A percentile compares a stretch with the other conserved stretches of the same genome.
These are phyloP conservation scores for Eolophus roseicapilla DNA, from an alignment of 2,113 vertebrate genomes.

Conservation along the genomic window DNA sequence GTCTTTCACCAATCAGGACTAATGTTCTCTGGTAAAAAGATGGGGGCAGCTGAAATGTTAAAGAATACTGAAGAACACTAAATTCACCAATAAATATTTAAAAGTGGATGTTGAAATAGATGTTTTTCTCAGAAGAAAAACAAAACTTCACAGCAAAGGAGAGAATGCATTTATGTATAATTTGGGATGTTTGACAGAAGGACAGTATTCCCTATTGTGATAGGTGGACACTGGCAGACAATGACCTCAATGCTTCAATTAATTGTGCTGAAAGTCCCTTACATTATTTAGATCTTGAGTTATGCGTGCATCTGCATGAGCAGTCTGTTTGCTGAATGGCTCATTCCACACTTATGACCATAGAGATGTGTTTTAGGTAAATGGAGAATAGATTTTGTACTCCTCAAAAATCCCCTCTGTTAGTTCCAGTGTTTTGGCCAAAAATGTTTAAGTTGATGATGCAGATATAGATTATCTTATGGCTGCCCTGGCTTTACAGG, in stretches of 20 bases:
- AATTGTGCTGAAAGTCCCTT: neutral
- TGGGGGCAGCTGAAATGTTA: neutral
- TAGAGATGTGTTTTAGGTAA: neutral
- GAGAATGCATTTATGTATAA: neutral
- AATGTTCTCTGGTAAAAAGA: neutral
- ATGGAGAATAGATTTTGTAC: neutral
- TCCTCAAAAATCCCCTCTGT: neutral
- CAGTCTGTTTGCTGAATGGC: neutral
- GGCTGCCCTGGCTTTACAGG: neutral
- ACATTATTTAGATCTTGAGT: neutral
- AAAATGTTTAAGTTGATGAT: neutral
- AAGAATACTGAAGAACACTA: neutral
- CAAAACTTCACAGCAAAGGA: neutral
- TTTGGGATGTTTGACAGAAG: neutral
- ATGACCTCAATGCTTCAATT: neutral
- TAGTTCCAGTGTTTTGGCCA: neutral
- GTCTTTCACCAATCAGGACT: neutral
- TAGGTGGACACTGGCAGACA: neutral
- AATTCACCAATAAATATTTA: neutral
- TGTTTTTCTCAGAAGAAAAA: conserved; percentile 4
- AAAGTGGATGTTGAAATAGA: neutral
- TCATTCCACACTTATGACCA: neutral
- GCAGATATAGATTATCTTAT: neutral
- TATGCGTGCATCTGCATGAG: neutral
- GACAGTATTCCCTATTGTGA: neutral